These are phyloP conservation scores for Glaucomys volans DNA, from an alignment of 2,113 vertebrate genomes.

Conservation along the genomic window DNA sequence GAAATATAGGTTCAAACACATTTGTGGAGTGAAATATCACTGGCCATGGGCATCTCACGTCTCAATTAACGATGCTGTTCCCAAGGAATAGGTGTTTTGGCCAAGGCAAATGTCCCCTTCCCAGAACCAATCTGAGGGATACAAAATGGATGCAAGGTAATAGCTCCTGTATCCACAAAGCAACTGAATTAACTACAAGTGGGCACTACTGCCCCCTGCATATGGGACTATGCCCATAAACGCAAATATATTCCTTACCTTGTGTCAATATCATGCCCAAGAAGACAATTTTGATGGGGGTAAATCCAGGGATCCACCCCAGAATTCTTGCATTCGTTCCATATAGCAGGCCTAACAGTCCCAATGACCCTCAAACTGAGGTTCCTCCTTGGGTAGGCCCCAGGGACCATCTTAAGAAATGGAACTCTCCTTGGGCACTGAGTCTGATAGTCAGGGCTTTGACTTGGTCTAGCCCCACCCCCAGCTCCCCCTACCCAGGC, in stretches of 20 bases:
- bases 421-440: neutral
- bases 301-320: neutral
- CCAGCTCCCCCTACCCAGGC: constrained; percentile 37
- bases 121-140: neutral
- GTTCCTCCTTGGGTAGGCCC: constrained; percentile 22
- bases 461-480: constrained; percentile 3
- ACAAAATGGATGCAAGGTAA: neutral
- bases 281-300: neutral
- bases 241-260: no score
- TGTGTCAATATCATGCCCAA: neutral
- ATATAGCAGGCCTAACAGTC: neutral
- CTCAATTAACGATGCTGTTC: neutral
- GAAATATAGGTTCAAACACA: constrained; percentile 54
- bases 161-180: neutral
- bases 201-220: neutral
- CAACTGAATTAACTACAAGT: neutral
- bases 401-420: constrained; percentile 27
- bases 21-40: neutral
- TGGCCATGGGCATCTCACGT: neutral
- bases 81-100: neutral
- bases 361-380: neutral
- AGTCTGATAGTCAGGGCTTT: constrained; percentile 8
- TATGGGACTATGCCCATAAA: neutral
- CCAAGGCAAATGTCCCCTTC: constrained; percentile 2
- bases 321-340: neutral